A percentile compares a stretch with the other conserved stretches of the same genome.
These are phyloP conservation scores for Dyspetes luteomarginatus DNA, from an alignment of 2,888 invertebrate genomes.

Conservation along the genomic window DNA sequence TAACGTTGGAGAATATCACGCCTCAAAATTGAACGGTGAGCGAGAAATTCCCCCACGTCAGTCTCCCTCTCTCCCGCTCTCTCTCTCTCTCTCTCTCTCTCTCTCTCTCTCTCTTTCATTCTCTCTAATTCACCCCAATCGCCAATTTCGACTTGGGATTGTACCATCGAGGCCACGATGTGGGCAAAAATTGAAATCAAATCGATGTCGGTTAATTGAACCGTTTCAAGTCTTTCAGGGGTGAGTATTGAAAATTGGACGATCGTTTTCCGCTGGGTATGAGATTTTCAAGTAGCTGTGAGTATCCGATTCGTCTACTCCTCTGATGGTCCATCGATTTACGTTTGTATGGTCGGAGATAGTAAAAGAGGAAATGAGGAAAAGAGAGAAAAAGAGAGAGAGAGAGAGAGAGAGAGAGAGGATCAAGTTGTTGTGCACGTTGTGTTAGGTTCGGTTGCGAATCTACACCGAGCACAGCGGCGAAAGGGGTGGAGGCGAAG, in stretches of 20 bases:
- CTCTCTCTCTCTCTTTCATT: neutral
- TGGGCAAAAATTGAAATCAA: slow-evolving; percentile 25
- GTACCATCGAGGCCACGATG: neutral
- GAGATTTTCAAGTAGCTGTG: neutral
- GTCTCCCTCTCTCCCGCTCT: neutral
- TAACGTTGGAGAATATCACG: slow-evolving; percentile 28
- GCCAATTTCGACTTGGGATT: slow-evolving; percentile 2
- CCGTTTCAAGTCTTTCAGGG: neutral
- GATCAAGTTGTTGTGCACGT: slow-evolving; percentile 1
- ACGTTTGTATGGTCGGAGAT: neutral
- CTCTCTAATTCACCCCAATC: neutral
- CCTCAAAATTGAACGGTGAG: slow-evolving; percentile 37
- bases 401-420: neutral
- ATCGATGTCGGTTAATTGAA: slow-evolving; percentile 22
- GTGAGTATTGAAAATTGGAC: neutral
- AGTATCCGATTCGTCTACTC: slow-evolving; percentile 6
- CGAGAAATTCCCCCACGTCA: neutral
- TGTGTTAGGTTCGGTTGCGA: neutral
- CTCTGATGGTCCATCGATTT: neutral
- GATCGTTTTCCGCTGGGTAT: neutral
- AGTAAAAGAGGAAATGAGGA: too few species aligned
- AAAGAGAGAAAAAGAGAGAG: neutral
- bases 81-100: neutral
- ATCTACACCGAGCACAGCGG: neutral
- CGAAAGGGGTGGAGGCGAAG: neutral